Conservation (phyloP, 2,113 vertebrate species). For the Brachirus orientalis region DNA sequence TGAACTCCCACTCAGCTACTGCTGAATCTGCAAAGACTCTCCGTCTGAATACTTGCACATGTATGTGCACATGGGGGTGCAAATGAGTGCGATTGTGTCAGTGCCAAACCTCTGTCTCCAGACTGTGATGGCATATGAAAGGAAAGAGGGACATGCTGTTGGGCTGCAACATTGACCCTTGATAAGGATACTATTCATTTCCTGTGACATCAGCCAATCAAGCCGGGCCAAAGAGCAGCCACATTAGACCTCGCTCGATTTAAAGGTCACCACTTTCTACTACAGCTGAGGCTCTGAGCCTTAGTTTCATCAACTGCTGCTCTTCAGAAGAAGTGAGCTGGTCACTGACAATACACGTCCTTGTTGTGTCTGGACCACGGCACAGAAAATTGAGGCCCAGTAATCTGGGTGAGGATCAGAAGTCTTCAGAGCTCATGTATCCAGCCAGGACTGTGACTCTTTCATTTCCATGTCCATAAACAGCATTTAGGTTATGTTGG, state of each 20-base stretch:
- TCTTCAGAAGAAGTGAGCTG: slow-evolving; percentile 47
- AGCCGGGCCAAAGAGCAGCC: slow-evolving; percentile 61
- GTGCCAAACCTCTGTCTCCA: slow-evolving; percentile 11
- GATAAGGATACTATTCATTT: slow-evolving; percentile 65
- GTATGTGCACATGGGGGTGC: not conserved
- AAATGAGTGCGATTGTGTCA: slow-evolving; percentile 5
- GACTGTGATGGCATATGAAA: slow-evolving; percentile 34
- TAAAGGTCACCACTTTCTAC: slow-evolving; percentile 48
- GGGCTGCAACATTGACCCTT: slow-evolving; percentile 32
- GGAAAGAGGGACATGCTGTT: slow-evolving; percentile 19
- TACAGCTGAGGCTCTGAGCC: slow-evolving; percentile 10
- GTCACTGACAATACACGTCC: slow-evolving; percentile 60
- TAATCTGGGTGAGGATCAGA: slow-evolving; percentile 62
- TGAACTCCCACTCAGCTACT: not conserved
- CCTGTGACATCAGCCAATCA: slow-evolving; percentile 68
- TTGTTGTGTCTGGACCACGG: slow-evolving; percentile 59
- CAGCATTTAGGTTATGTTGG: slow-evolving; percentile 11
- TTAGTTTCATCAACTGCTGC: slow-evolving; percentile 56
- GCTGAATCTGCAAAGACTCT: slow-evolving; percentile 10
- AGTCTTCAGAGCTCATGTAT: slow-evolving; percentile 44
- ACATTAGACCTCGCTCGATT: slow-evolving; percentile 51
- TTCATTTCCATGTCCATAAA: slow-evolving; percentile 14
- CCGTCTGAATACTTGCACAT: slow-evolving; percentile 2
- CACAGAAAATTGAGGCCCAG: slow-evolving; percentile 44
- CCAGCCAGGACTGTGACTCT: slow-evolving; percentile 14